phyloP scores from a whole-genome alignment of 2,797 vertebrate species.

The Pogoniulus pusillus region DNA sequence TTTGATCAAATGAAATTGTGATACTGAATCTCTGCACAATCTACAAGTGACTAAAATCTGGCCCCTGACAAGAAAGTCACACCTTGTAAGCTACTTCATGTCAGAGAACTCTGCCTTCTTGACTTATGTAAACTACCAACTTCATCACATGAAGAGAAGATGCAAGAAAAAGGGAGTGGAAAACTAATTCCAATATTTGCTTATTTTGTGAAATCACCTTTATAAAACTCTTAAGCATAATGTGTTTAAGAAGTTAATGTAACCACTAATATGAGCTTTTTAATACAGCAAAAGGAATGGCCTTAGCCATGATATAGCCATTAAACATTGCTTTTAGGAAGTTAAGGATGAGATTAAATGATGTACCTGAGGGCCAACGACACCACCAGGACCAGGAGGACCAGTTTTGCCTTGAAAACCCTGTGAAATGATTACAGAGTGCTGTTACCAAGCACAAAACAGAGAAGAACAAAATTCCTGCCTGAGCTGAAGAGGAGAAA shows the following conservation, averaged over 20 bases:
- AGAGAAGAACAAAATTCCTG: background rate
- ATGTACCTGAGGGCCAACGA: conserved; percentile 95
- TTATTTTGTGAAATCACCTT: background rate
- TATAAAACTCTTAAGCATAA: background rate
- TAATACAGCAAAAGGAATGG: background rate
- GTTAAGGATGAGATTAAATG: background rate
- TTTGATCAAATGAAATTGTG: background rate
- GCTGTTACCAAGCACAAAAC: background rate
- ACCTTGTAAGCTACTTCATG: background rate
- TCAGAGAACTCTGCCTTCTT: background rate
- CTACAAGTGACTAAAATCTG: background rate
- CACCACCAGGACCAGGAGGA: conserved; percentile 95
- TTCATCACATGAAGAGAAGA: background rate
- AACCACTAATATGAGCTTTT: background rate
- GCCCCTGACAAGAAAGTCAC: background rate
- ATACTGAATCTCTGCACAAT: background rate
- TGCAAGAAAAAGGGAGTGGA: background rate
- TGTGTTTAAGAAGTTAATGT: background rate
- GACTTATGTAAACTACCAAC: background rate
- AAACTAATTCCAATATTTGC: background rate
- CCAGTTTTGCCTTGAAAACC: conserved; percentile 99
- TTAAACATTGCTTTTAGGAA: background rate
- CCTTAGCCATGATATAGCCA: background rate
- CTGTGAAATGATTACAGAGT: conserved; percentile 72
- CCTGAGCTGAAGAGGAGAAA: background rate